Evolutionary conservation across 2,888 invertebrate genomes (phyloP), one percentile per base, ranked within the genome.

Genomic region (Buathra laborator): DNA sequence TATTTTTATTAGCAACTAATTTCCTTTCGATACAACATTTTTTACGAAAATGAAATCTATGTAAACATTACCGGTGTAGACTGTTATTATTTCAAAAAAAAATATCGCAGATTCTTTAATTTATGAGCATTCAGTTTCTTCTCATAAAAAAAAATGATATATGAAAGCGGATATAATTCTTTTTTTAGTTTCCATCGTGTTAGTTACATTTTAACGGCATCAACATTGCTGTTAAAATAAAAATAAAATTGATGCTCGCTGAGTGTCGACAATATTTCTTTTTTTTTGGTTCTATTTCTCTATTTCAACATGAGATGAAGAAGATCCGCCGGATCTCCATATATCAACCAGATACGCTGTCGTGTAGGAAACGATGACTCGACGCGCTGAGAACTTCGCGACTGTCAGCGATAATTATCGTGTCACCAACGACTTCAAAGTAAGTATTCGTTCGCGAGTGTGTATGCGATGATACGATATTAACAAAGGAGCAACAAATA

Each of bases 401-500:
- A 74, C 81, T 82, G 84, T 84, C 84, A 84, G 64, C 77, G 81
- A 77, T 67, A 82, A 82, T 82, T 82, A 82, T 82, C 82, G 77
- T 77, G 70, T 71, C 77, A 56, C 46, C 32, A 24, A 19, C 43
- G 64, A 76, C 76, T 82, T 82, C 82, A 82, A 82, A 82, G 82
- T 77, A 77, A 77, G 76, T 71, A 43, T 82, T 59, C 24, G 71
- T 12, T 48, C 59, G 16, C 29, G 64, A 66, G 37, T 12, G 19
- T 81, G 74, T 29, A 37, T 29, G 64, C 46, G 66, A 72, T 70
- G 62, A 77, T 72, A 67, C 37, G 44, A 66, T 66, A 82, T 82
- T 77, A 82, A 67, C 71, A 64, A 77, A 71, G 77, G 76, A 44
- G 66, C 66, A 70, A 75, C 24, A 37, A 37, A 37, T 37, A 37